Percentiles rank a stretch among this genome's conserved stretches.
Evolutionary conservation across 2,797 vertebrate species (phyloP).

Genomic region (Linurgus olivaceus): DNA sequence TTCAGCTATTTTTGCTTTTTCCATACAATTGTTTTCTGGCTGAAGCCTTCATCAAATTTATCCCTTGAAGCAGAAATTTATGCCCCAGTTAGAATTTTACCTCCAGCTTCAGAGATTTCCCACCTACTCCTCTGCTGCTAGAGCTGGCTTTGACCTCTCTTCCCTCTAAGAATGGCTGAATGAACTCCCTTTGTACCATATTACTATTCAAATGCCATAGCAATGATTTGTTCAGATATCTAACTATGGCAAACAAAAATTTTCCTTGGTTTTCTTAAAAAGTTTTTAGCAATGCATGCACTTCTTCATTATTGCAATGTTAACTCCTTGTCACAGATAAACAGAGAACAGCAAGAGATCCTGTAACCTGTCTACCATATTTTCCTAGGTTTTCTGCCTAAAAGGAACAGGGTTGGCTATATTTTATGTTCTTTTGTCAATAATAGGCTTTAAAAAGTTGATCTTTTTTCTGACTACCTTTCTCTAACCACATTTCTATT

Average conservation of each 20-base stretch:
- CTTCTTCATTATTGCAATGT: neutral
- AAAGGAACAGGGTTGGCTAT: neutral
- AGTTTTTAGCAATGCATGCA: neutral
- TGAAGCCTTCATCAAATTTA: neutral
- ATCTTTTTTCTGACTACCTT: neutral
- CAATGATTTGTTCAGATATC: neutral
- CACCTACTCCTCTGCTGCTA: neutral
- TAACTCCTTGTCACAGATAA: neutral
- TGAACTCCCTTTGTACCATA: neutral
- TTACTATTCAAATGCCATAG: neutral
- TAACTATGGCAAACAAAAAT: neutral
- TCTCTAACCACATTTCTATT: neutral
- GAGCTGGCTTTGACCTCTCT: neutral
- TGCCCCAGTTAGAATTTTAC: neutral
- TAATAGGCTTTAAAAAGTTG: neutral
- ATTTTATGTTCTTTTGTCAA: neutral
- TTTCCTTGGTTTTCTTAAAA: neutral
- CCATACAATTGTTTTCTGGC: neutral
- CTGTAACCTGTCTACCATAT: neutral
- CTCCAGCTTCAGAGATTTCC: neutral
- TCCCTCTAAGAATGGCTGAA: neutral
- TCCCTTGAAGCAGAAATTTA: neutral
- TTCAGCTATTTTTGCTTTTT: neutral
- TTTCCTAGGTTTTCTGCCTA: neutral
- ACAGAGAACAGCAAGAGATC: neutral